A percentile compares a stretch with the other conserved stretches of the same genome.
Conservation (phyloP, 1,140 invertebrate species). For the Magallana gigas region DNA sequence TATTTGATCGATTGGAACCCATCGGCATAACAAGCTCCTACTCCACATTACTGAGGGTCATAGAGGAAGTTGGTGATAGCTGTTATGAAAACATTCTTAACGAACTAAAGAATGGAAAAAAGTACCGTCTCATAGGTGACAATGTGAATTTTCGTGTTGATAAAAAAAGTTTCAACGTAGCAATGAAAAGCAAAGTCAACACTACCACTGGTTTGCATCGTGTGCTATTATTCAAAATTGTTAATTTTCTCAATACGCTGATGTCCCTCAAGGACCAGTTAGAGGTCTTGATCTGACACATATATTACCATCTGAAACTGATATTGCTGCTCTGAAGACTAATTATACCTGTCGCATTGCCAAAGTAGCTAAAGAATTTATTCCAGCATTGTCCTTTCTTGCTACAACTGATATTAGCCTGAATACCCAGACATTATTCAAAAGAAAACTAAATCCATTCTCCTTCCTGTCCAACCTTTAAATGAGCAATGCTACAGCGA, state of each 20-base stretch:
- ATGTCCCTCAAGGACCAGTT: background rate
- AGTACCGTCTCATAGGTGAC: constrained; percentile 49
- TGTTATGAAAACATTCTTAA: constrained; percentile 46
- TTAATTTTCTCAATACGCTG: background rate
- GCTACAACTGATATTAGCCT: background rate
- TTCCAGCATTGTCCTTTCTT: constrained; percentile 1
- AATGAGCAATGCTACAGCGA: constrained; percentile 57
- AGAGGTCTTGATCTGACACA: background rate
- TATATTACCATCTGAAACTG: background rate
- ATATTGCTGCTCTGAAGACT: background rate
- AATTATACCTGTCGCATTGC: constrained; percentile 22
- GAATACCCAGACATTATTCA: background rate
- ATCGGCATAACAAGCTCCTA: background rate
- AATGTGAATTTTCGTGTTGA: constrained; percentile 49
- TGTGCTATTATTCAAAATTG: constrained; percentile 46
- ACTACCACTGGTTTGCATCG: constrained; percentile 52
- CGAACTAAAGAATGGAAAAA: constrained; percentile 33
- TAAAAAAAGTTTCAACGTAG: constrained; percentile 40
- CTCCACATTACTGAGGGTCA: background rate
- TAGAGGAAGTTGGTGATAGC: constrained; percentile 31
- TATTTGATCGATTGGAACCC: background rate
- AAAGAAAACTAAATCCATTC: constrained; percentile 39
- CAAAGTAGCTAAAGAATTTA: constrained; percentile 2
- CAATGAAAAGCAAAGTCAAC: constrained; percentile 26
- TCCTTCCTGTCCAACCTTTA: constrained; percentile 40